Base-by-base conservation (phyloP, 1,140 invertebrate genomes). In the Temnothorax longispinosus region DNA sequence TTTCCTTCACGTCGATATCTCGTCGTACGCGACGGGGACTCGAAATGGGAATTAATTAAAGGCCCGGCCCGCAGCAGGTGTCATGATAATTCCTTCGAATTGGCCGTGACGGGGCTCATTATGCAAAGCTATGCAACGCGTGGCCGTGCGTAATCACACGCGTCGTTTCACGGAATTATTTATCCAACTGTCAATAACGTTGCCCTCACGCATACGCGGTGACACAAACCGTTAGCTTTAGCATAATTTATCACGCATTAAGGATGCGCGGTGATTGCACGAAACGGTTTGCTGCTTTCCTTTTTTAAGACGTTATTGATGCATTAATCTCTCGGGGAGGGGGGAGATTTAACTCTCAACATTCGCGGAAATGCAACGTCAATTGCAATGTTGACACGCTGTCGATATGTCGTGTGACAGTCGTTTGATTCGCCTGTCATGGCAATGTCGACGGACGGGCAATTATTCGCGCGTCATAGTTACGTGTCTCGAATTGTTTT, bases 51-150 rank as follows among this genome's bases (percentile, higher is more conserved):
- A 84, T 90, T 89, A 90, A 90, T 89, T 58, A 38, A 50, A 32
- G 8, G 56, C 18, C 38, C 38, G 15, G 8, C 0, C n/a, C 65
- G 72, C 85, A 56, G 88, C 88, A 87, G 88, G 88, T 89, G 85
- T 89, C 89, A 62, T 44, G 74, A 90, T 87, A 89, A 90, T 90
- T 87, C 85, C 50, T 69, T 84, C 60, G 56, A 87, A 90, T 89
- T 87, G 74, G 27, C 50, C 56, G 50, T 21, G 35, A 78, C 81
- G 41, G 52, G 58, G 21, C 69, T 76, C 54, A 71, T 21, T 67
- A 89, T 89, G 85, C 74, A 74, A 87, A 87, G 52, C 78, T 89
- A 84, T 67, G 85, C 82, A 32, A 71, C 44, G 44, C 13, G 72
- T 15, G 44, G 35, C 44, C 44, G 47, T 64, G 67, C 58, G 67